Conservation (phyloP, 1,140 invertebrate species). For the Daktulosphaira vitifoliae region DNA sequence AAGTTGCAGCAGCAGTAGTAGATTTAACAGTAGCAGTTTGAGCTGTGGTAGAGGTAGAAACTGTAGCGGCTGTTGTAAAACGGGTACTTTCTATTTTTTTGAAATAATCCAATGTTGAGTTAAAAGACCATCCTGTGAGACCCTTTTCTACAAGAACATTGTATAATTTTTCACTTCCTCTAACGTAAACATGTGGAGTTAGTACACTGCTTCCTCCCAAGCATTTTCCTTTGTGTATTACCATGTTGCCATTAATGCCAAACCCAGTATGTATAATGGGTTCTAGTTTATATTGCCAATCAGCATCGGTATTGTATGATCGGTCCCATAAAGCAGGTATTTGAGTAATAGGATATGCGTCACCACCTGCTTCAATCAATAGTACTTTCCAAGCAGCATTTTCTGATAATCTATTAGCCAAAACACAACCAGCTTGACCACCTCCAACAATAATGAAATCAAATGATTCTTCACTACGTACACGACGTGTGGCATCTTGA, state of each 20-base stretch:
- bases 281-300: conserved; percentile 27
- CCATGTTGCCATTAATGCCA: conserved; percentile 17
- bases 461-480: neutral
- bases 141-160: conserved; percentile 84
- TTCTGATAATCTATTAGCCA: conserved; percentile 50
- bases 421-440: conserved; percentile 47
- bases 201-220: conserved; percentile 72
- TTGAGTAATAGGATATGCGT: conserved; percentile 48
- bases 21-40: too few relatives aligned
- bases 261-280: conserved; percentile 54
- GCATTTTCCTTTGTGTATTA: conserved; percentile 54
- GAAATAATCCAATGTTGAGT: conserved; percentile 60
- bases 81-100: conserved; percentile 53
- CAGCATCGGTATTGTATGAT: neutral
- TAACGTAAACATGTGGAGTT: conserved; percentile 93
- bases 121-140: conserved; percentile 55
- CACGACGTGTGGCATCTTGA: neutral
- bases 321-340: conserved; percentile 26
- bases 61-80: conserved; percentile 43
- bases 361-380: conserved; percentile 54
- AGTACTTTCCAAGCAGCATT: conserved; percentile 46
- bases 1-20: too few relatives aligned
- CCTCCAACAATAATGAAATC: conserved; percentile 39
- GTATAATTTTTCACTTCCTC: conserved; percentile 88
- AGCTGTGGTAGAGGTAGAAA: too few relatives aligned